Evolutionary conservation across 2,797 vertebrate genomes (phyloP).

Genomic region (Halcyon chelicuti): DNA sequence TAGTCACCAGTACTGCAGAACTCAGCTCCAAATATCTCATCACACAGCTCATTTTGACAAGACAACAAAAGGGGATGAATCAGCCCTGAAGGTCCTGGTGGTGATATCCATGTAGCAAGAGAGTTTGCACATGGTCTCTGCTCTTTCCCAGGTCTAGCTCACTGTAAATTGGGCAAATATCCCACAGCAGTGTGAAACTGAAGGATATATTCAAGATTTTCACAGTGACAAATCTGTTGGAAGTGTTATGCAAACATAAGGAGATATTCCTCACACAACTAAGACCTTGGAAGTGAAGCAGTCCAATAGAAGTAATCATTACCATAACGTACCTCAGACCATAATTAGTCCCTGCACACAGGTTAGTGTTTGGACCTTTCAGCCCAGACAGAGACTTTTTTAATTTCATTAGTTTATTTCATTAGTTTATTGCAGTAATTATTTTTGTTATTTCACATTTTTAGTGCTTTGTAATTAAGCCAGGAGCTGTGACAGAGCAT

Average conservation of each 20-base stretch:
- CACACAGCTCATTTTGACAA: fast-evolving
- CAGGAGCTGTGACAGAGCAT: background rate
- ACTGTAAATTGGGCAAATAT: background rate
- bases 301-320: background rate
- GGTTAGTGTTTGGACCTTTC: background rate
- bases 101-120: background rate
- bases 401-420: conserved; percentile 24
- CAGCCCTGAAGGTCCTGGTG: background rate
- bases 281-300: background rate
- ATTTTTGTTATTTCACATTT: conserved; percentile 54
- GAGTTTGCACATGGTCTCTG: fast-evolving
- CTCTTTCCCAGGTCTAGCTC: background rate
- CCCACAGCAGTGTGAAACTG: background rate
- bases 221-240: background rate
- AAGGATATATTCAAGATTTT: background rate
- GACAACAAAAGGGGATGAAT: background rate
- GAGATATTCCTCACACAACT: background rate
- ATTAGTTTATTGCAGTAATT: conserved; percentile 35
- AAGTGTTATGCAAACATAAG: background rate
- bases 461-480: conserved; percentile 56
- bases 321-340: background rate
- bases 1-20: background rate
- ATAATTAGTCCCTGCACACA: background rate
- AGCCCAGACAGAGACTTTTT: background rate
- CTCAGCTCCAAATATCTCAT: background rate